Base-by-base conservation (phyloP, 2,888 invertebrate species). In the Drosophila peninsularis region DNA sequence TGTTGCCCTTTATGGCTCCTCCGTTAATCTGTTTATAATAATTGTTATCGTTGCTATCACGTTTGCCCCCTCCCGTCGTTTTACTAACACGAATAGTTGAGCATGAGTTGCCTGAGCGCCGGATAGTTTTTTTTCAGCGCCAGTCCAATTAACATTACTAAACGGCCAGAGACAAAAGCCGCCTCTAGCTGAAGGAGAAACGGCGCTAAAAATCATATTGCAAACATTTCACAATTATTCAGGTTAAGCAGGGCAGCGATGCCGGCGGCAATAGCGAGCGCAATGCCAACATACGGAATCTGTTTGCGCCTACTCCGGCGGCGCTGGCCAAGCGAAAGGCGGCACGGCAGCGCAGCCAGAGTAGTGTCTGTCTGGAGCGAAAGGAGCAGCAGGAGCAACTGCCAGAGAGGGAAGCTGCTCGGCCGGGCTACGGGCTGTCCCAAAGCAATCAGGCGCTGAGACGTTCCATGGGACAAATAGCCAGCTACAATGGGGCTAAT, bases 271-370 rank as follows among this genome's bases (percentile, higher is more conserved):
- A 55, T 53, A 73, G 77, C 69, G 81, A 82, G 55, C 91, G 91
- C 64, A 90, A 91, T 76, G 90, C 85, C 69, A 90, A 85, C 71
- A 81, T 90, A 78, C 88, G 91, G 70, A 90, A 81, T 69, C 78
- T 90, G 64, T 91, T 90, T 76, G 85, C 89, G 53, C 83, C 86
- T 44, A 61, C 88, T 19, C 54, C 84, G n/a, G 65, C 75, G 9
- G 19, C 56, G 19, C 39, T 80, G 73, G 78, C 89, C 17, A 75
- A 70, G 45, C 69, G 70, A 21, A 89, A 80, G 65, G 80, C 80
- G 30, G 73, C 58, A 7, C 68, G 88, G 41, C 74, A 77, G 37
- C 80, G 89, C 49, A 88, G 90, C 56, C 80, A 78, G 52, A 87
- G 82, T 55, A 90, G 74, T 54, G 80, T 85, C 37, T 85, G 88